These are phyloP conservation scores for Leptobrachium ailaonicum DNA, from an alignment of 2,113 vertebrate genomes.

Conservation along the genomic window DNA sequence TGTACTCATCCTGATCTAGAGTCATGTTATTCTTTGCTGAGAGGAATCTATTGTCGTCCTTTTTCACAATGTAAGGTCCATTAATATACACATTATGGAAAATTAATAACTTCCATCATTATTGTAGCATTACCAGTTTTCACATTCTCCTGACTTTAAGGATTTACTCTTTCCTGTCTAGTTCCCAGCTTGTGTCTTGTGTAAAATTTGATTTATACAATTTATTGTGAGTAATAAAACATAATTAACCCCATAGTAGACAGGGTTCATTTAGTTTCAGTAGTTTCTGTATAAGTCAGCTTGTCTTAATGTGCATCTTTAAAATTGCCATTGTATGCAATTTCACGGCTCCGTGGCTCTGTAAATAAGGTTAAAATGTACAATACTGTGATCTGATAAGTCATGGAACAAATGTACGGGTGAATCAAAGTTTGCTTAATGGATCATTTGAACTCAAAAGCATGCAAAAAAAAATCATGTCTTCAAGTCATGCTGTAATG, in stretches of 20 bases:
- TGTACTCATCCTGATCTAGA: slow-evolving; percentile 9
- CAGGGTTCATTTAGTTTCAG: not conserved
- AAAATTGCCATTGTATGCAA: slow-evolving; percentile 1
- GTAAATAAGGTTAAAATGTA: slow-evolving; percentile 3
- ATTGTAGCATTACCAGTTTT: slow-evolving; percentile 45
- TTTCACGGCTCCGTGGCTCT: not conserved
- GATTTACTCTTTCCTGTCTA: slow-evolving; percentile 4
- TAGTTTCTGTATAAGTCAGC: not conserved
- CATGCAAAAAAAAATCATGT: not conserved
- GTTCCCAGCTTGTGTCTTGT: slow-evolving; percentile 3
- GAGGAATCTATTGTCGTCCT: slow-evolving; percentile 39
- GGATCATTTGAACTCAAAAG: slow-evolving; percentile 4
- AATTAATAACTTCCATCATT: slow-evolving; percentile 43
- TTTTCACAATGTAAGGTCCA: slow-evolving; percentile 40
- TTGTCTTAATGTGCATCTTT: not conserved
- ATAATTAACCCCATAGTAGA: slow-evolving; percentile 9
- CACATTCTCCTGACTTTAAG: slow-evolving; percentile 28
- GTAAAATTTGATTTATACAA: not conserved
- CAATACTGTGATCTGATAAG: not conserved
- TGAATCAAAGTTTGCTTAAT: slow-evolving; percentile 4
- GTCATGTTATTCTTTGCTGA: slow-evolving; percentile 11
- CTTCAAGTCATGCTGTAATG: not conserved
- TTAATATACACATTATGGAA: slow-evolving; percentile 40
- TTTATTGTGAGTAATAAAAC: slow-evolving; percentile 7
- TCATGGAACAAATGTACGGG: slow-evolving; percentile 3